phyloP scores from a whole-genome alignment of 2,113 vertebrate genomes.

The Misgurnus anguillicaudatus region DNA sequence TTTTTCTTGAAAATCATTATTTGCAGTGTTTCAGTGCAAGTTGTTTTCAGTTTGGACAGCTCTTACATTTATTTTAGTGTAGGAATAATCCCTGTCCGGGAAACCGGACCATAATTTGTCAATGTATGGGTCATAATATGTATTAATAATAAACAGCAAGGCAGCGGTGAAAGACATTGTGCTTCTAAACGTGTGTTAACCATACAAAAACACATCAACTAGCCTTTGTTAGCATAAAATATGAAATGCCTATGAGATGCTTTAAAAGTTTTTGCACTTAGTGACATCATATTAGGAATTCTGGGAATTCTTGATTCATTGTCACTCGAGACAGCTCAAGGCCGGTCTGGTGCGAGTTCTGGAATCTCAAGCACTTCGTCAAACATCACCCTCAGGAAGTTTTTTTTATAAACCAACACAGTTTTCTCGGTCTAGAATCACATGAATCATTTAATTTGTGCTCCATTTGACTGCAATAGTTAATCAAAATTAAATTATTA shows the following conservation, averaged over 20 bases:
- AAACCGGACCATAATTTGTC: too few species aligned
- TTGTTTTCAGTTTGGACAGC: too few species aligned
- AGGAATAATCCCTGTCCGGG: too few species aligned
- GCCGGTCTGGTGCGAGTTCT: not conserved
- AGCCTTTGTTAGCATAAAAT: too few species aligned
- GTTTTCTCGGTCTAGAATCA: not conserved
- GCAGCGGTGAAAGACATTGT: too few species aligned
- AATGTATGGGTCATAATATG: too few species aligned
- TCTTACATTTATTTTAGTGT: too few species aligned
- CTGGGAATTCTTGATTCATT: constrained; percentile 11
- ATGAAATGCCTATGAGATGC: not conserved
- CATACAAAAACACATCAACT: too few species aligned
- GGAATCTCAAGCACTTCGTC: not conserved
- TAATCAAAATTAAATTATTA: not conserved
- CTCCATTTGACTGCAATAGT: not conserved
- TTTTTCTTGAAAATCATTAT: too few species aligned
- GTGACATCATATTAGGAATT: constrained; percentile 27
- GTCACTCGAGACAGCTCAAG: not conserved
- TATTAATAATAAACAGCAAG: too few species aligned
- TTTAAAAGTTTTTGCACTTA: constrained; percentile 1
- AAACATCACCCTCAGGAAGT: not conserved
- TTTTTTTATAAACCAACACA: not conserved
- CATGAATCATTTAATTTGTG: not conserved
- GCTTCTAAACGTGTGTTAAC: too few species aligned
- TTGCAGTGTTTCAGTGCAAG: too few species aligned